Evolutionary conservation across 2,888 invertebrate species (phyloP).

Genomic region (Epistrophe eligans): DNA sequence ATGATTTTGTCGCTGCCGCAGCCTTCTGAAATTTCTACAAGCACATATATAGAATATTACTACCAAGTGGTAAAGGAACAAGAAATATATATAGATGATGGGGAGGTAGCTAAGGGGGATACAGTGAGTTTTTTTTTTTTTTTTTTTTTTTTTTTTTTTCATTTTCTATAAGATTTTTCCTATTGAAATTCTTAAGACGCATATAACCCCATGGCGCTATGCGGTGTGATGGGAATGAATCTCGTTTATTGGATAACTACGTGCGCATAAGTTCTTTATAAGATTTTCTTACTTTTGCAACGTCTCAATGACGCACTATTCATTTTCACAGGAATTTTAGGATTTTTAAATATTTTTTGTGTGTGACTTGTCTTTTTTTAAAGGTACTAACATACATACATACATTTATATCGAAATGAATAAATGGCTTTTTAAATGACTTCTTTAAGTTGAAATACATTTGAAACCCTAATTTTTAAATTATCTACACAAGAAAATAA

Average conservation of each 20-base stretch:
- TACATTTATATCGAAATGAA: no score
- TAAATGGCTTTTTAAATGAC: no score
- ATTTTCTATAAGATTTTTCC: slow-evolving; percentile 55
- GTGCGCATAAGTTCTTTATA: slow-evolving; percentile 66
- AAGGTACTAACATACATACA: no score
- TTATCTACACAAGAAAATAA: no score
- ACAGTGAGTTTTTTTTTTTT: slow-evolving; percentile 32
- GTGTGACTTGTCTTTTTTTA: background rate
- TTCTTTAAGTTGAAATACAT: no score
- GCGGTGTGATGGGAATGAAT: slow-evolving; percentile 69
- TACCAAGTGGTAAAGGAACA: background rate
- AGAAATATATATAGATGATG: background rate
- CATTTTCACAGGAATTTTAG: slow-evolving; percentile 2
- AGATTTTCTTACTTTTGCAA: slow-evolving; percentile 19
- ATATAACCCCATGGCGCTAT: slow-evolving; percentile 64
- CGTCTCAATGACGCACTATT: slow-evolving; percentile 52
- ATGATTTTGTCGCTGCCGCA: slow-evolving; percentile 11
- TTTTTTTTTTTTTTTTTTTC: slow-evolving; percentile 24
- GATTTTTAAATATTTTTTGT: slow-evolving; percentile 16
- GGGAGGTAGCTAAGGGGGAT: background rate
- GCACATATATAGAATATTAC: background rate
- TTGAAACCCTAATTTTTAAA: no score
- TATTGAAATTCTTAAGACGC: slow-evolving; percentile 71
- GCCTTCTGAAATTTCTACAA: slow-evolving; percentile 15
- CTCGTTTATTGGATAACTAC: slow-evolving; percentile 74